phyloP scores from a whole-genome alignment of 2,113 vertebrate species.

The Upupa epops region DNA sequence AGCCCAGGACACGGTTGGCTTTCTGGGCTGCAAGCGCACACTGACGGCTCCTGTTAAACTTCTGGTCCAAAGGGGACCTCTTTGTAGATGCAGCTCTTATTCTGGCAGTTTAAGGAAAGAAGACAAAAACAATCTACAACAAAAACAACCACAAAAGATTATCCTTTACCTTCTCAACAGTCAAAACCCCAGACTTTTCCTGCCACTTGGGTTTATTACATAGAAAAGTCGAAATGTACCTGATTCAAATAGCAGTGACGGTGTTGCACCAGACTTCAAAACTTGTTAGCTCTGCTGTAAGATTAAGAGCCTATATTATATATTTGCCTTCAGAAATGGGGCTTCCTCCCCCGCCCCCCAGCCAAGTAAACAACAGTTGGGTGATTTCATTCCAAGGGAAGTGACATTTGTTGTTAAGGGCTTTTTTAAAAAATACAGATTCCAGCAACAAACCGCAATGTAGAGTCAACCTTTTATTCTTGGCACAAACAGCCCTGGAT shows the following conservation, averaged over 20 bases:
- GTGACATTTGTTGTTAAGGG: neutral
- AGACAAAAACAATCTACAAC: too few relatives aligned
- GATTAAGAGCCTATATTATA: neutral
- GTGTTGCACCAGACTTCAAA: neutral
- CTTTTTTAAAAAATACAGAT: neutral
- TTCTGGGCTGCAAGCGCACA: too few relatives aligned
- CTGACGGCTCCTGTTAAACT: too few relatives aligned
- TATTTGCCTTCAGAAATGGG: neutral
- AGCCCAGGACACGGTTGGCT: too few relatives aligned
- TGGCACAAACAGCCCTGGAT: neutral
- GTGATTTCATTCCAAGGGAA: neutral
- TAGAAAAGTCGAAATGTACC: neutral
- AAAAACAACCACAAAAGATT: too few relatives aligned
- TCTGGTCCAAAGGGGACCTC: neutral
- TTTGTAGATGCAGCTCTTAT: neutral
- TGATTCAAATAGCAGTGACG: neutral
- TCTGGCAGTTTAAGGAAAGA: neutral
- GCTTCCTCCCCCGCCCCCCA: neutral
- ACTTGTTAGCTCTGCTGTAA: neutral
- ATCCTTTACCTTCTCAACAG: neutral
- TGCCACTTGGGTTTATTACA: neutral
- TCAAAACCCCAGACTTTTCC: neutral
- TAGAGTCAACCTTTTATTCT: neutral
- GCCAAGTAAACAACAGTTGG: neutral
- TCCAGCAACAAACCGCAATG: neutral